These are phyloP conservation scores for Drosophila paracracens DNA, from an alignment of 2,888 invertebrate species.

Conservation along the genomic window DNA sequence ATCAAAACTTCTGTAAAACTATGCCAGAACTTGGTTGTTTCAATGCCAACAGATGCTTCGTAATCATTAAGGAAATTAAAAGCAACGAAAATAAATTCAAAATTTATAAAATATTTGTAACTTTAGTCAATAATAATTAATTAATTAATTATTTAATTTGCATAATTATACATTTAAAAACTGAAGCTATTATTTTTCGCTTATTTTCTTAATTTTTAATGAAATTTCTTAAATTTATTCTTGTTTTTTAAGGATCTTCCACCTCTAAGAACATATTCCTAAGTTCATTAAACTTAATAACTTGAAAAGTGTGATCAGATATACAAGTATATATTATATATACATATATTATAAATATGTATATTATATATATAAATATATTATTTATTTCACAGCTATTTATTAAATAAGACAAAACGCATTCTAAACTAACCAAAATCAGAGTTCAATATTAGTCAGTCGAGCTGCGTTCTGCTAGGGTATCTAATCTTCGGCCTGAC, in stretches of 20 bases:
- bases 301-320: background rate
- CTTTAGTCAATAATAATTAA: background rate
- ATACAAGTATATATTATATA: too few species aligned
- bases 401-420: background rate
- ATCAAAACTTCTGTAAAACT: fast-evolving
- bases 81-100: too few species aligned
- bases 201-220: background rate
- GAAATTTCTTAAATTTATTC: background rate
- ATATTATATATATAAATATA: background rate
- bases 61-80: background rate
- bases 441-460: background rate
- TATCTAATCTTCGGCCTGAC: background rate
- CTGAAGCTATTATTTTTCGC: too few species aligned
- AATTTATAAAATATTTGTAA: background rate
- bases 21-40: background rate
- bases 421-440: background rate
- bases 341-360: background rate
- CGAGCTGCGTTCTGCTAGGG: background rate
- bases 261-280: background rate
- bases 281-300: background rate
- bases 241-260: background rate
- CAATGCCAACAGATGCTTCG: background rate
- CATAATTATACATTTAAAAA: background rate
- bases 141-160: background rate
- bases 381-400: background rate